These are phyloP conservation scores for Yoshiicerus persimilis DNA, from an alignment of 1,140 invertebrate genomes.

Conservation along the genomic window DNA sequence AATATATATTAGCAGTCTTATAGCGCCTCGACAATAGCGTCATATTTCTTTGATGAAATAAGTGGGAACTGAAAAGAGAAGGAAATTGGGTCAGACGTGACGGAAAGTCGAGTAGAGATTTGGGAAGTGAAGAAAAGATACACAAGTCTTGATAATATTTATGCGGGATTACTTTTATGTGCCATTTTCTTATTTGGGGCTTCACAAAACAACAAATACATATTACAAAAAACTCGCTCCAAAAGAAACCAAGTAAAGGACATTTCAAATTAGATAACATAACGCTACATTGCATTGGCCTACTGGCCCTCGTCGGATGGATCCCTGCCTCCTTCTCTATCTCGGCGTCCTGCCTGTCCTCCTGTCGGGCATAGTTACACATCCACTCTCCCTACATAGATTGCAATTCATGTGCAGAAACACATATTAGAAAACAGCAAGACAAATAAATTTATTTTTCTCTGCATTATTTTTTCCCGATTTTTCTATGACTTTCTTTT, in stretches of 20 bases:
- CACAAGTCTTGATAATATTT: background rate
- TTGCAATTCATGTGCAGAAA: background rate
- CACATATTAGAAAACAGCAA: background rate
- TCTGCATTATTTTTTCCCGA: background rate
- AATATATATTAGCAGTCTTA: background rate
- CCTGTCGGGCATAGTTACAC: background rate
- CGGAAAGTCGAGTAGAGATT: background rate
- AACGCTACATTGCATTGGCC: background rate
- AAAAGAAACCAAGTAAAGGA: background rate
- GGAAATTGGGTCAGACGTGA: background rate
- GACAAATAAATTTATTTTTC: background rate
- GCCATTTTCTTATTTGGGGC: background rate
- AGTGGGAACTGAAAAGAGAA: background rate
- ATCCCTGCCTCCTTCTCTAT: background rate
- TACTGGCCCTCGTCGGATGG: no score
- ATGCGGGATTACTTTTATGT: slow-evolving; percentile 10
- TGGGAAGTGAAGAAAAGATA: background rate
- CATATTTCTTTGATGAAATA: background rate
- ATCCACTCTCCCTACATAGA: background rate
- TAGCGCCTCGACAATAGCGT: background rate
- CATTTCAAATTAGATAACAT: background rate
- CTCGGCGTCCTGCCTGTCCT: background rate
- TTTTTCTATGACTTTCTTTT: background rate
- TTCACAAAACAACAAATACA: background rate
- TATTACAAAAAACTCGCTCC: background rate